Evolutionary conservation across 2,113 vertebrate genomes (phyloP).

Genomic region (Cygnus buccinator): DNA sequence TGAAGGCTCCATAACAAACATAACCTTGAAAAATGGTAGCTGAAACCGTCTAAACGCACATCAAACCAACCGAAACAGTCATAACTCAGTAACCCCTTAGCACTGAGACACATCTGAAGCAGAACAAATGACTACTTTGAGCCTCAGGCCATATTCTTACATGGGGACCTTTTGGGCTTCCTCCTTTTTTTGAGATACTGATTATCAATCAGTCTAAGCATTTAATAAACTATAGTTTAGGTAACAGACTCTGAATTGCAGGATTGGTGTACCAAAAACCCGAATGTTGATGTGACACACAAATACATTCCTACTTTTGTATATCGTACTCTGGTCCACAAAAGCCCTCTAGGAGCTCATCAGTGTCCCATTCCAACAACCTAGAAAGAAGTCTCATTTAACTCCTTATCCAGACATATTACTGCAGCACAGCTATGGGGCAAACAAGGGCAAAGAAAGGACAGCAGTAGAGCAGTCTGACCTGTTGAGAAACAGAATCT

Average conservation of each 20-base stretch:
- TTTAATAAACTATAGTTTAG: not conserved
- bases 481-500: not conserved
- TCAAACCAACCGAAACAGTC: conserved; percentile 1
- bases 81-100: conserved; percentile 19
- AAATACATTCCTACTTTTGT: not conserved
- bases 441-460: not conserved
- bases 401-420: not conserved
- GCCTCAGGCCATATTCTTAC: not conserved
- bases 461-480: not conserved
- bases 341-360: not conserved
- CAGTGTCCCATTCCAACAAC: fast-evolving
- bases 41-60: not conserved
- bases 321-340: not conserved
- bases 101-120: not conserved
- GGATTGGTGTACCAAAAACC: not conserved
- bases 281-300: not conserved
- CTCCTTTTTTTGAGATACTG: not conserved
- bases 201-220: not conserved
- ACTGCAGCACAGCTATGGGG: not conserved
- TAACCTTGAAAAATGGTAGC: conserved; percentile 47
- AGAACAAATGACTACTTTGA: not conserved
- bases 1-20: conserved; percentile 29
- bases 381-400: not conserved
- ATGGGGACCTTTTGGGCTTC: not conserved
- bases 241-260: not conserved